Evolutionary conservation across 1,140 invertebrate genomes (phyloP), one percentile per base, ranked within the genome.

Genomic region (Philotrypesis tridentata): DNA sequence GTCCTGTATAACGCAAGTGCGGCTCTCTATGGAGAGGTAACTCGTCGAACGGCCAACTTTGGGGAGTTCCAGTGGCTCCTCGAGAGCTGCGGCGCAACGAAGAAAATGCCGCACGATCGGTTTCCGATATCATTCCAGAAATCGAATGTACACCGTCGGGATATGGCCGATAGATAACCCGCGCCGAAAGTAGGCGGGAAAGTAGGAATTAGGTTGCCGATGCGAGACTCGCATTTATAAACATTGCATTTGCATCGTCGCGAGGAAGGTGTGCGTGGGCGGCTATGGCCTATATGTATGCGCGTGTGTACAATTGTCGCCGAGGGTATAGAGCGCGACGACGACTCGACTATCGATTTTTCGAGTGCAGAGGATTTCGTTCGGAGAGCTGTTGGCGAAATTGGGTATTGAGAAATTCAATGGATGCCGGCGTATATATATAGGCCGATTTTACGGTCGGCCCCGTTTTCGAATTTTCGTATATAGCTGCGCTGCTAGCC

Each of bases 221-320:
- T 37, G 25, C n/a, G 12, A 6, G 31, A 17, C 7, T 43, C 65
- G 48, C 70, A 81, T 75, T 81, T 75, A 81, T 81, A 75, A 81
- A 82, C 65, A 76, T 82, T 71, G 72, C 37, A 76, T 71, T 76
- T 82, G 73, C 65, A 82, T 77, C 48, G n/a, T n/a, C n/a, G n/a
- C n/a, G 31, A 67, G 40, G 61, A 73, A 65, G 6, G 63, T 65
- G 25, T 65, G 12, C 17, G 63, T 29, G 2, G n/a, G n/a, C n/a
- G n/a, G n/a, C n/a, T n/a, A n/a, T n/a, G n/a, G n/a, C n/a, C n/a
- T 65, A 25, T 65, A 12, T 65, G n/a, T 65, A 3, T 55, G 6
- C 17, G 7, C 17, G 6, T 55, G 48, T n/a, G 48, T 55, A 17
- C 48, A 55, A 55, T 55, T 55, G 48, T 55, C 48, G 48, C 48